Evolutionary conservation across 1,140 invertebrate species (phyloP), one percentile per base, ranked within the genome.

Genomic region (Drosophila orena): DNA sequence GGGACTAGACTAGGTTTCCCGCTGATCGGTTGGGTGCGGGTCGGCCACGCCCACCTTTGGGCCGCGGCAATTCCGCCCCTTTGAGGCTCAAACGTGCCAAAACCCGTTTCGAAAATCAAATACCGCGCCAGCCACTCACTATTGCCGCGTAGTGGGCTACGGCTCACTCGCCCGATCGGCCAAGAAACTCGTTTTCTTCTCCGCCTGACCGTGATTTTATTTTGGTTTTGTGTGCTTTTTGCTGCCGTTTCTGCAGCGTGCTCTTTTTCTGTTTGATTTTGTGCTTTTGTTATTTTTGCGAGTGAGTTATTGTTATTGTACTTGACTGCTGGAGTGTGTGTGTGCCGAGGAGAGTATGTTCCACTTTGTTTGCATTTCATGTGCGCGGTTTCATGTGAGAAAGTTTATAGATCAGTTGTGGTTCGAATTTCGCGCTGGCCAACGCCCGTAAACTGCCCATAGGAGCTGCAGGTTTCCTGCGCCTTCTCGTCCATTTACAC

Each of bases 61-160:
- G 49, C 58, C 53, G 37, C 30, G 30, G 8, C 2, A 2, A 57
- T 71, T 46, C 24, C 27, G 76, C 80, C 76, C 40, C 59, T 81
- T 44, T 34, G 34, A 38, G 37, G 50, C 34, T 37, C 12, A 43
- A 49, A 40, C 40, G 47, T 54, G 55, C 11, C 22, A 22, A 86
- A 86, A 88, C 79, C 52, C 70, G 81, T 86, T 86, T 81, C 12
- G 81, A 78, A 88, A 88, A 88, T 85, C 60, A 66, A 79, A 59
- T 74, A 59, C 69, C 56, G 55, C 72, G 66, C 65, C 59, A 50
- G 27, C 22, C 42, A 64, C 49, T 79, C 44, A 24, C 24, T 81
- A 80, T 65, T 8, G 30, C 27, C 1, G 10, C 2, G n/a, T 24
- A 68, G 58, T 57, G 53, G 59, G 24, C 56, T 27, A 27, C 34